phyloP scores from a whole-genome alignment of 2,888 invertebrate species.

The Phengaris alcon region DNA sequence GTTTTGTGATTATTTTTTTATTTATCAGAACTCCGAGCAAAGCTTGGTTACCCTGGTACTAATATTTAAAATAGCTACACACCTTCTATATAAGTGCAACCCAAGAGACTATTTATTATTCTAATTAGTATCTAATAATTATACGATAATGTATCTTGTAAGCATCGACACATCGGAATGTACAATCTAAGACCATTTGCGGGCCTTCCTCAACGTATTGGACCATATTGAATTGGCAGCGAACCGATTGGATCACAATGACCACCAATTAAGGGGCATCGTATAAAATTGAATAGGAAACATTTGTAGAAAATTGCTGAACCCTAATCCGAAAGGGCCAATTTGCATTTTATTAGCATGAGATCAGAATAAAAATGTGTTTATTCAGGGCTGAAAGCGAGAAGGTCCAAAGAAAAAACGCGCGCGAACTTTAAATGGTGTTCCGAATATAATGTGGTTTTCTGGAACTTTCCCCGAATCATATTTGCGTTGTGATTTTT shows the following conservation, averaged over 20 bases:
- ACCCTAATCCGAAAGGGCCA: conserved; percentile 68
- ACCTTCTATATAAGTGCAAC: no score
- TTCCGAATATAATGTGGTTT: conserved; percentile 53
- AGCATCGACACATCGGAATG: not conserved
- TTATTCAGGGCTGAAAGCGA: conserved; percentile 68
- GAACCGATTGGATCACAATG: conserved; percentile 40
- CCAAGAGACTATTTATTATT: not conserved
- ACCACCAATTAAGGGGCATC: conserved; percentile 62
- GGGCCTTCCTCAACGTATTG: not conserved
- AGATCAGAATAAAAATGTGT: conserved; percentile 73
- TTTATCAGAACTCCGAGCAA: no score
- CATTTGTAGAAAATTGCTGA: conserved; percentile 72
- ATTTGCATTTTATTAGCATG: conserved; percentile 76
- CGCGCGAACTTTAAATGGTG: conserved; percentile 53
- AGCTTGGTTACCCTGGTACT: no score
- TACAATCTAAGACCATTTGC: conserved; percentile 18
- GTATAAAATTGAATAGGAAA: conserved; percentile 70
- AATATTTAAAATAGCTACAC: no score
- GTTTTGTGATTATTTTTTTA: no score
- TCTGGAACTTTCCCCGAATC: conserved; percentile 35
- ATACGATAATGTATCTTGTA: not conserved
- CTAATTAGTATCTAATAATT: not conserved
- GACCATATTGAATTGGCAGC: conserved; percentile 23
- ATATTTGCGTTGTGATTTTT: conserved; percentile 28
- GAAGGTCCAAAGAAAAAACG: conserved; percentile 54